Evolutionary conservation across 2,797 vertebrate species (phyloP), one percentile per base, ranked within the genome.

Genomic region (Anguilla anguilla): DNA sequence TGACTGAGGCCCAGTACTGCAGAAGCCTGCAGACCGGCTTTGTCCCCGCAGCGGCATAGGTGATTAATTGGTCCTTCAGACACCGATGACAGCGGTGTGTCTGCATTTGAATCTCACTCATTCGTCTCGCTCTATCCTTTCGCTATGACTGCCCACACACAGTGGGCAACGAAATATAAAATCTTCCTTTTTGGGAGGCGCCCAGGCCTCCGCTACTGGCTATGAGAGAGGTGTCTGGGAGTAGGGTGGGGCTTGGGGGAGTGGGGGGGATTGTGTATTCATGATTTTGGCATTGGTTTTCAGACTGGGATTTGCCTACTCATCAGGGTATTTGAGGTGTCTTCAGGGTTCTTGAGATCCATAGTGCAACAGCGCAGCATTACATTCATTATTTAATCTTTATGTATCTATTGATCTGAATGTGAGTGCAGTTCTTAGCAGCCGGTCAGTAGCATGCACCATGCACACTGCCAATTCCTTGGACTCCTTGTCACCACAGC

Each of bases 31-130:
- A 82, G 46, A 49, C 79, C 7, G n/a, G 79, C 43, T n/a, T 11
- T 81, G 39, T 81, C 43, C 77, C 77, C 46, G 77, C 77, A 46
- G 46, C 43, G 3, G 79, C 5, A 82, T 46, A 82, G 79, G 79
- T 82, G 79, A 82, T 82, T 82, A 82, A 82, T 82, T 82, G 79
- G 79, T 22, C 79, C 79, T 51, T 82, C 79, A 82, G 79, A 82
- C 46, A 51, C 22, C 22, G 25, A 22, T 82, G 79, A 82, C 79
- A 82, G 77, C 77, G 2, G 77, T 22, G 39, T 35, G 39, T 25
- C 43, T 49, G 79, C 79, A 82, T 82, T 82, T 82, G 79, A 82
- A 82, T 82, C 43, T 82, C 35, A 22, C 43, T 82, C 79, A 49
- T 82, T 82, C 79, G 22, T 82, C 79, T 82, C 46, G 46, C 79